Evolutionary conservation across 2,113 vertebrate species (phyloP).

Genomic region (Zapus hudsonius): DNA sequence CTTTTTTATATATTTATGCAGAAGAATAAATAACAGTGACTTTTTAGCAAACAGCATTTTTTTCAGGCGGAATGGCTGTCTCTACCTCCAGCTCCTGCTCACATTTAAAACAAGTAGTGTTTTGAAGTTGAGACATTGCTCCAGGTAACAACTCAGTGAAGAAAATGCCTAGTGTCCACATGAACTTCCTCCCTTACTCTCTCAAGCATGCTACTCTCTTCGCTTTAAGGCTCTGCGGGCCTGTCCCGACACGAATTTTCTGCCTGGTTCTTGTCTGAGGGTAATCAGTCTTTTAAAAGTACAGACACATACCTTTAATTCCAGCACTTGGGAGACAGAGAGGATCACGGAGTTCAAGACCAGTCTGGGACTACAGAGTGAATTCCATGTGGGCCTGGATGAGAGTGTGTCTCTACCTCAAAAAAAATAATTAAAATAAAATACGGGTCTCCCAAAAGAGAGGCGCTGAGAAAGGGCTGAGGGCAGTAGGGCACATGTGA

Average conservation of each 20-base stretch:
- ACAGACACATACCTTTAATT: neutral
- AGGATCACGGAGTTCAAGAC: no score
- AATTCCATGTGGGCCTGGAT: no score
- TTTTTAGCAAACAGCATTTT: neutral
- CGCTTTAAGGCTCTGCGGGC: accelerated
- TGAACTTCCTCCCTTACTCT: neutral
- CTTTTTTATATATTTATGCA: neutral
- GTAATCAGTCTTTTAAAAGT: neutral
- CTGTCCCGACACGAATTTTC: neutral
- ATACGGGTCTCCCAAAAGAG: no score
- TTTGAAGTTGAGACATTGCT: neutral
- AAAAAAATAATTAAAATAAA: no score
- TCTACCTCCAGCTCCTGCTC: neutral
- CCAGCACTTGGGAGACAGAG: no score
- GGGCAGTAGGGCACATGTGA: no score
- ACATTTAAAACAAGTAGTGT: neutral
- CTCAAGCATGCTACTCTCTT: neutral
- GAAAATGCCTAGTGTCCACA: neutral
- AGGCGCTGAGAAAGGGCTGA: no score
- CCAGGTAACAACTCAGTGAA: neutral
- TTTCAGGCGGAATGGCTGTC: neutral
- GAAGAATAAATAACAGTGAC: neutral
- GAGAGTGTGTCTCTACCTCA: no score
- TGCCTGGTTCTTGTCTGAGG: neutral
- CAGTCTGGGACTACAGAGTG: no score